phyloP scores from a whole-genome alignment of 2,113 vertebrate species.

The Cavia aperea region DNA sequence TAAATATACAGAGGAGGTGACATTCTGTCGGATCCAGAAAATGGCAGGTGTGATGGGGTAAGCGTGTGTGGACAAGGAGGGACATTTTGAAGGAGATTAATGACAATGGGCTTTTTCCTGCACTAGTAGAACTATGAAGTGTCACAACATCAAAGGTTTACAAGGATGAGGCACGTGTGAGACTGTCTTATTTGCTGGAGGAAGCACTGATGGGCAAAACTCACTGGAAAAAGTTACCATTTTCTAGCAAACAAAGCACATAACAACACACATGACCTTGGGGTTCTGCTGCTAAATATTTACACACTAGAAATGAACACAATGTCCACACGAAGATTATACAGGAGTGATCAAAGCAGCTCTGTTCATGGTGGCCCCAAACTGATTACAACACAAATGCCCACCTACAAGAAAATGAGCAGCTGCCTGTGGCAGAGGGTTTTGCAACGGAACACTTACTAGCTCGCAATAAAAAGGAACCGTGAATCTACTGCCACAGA shows the following conservation, averaged over 20 bases:
- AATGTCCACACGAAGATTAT: not conserved
- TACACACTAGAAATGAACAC: not conserved
- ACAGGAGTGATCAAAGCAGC: not conserved
- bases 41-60: not conserved
- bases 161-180: not conserved
- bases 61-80: not conserved
- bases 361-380: not conserved
- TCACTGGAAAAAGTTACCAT: not conserved
- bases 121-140: not conserved
- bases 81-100: not conserved
- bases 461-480: not conserved
- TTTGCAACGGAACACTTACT: not conserved
- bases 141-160: not conserved
- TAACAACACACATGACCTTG: not conserved
- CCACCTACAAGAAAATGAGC: not conserved
- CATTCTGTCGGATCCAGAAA: not conserved
- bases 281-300: not conserved
- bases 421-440: not conserved
- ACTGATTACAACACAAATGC: not conserved
- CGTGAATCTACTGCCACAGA: not conserved
- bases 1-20: not conserved
- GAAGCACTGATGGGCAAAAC: not conserved
- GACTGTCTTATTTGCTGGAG: not conserved
- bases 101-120: not conserved
- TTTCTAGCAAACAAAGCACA: not conserved